Evolutionary conservation across 2,113 vertebrate species (phyloP), one percentile per base, ranked within the genome.

Genomic region (Kryptolebias marmoratus): DNA sequence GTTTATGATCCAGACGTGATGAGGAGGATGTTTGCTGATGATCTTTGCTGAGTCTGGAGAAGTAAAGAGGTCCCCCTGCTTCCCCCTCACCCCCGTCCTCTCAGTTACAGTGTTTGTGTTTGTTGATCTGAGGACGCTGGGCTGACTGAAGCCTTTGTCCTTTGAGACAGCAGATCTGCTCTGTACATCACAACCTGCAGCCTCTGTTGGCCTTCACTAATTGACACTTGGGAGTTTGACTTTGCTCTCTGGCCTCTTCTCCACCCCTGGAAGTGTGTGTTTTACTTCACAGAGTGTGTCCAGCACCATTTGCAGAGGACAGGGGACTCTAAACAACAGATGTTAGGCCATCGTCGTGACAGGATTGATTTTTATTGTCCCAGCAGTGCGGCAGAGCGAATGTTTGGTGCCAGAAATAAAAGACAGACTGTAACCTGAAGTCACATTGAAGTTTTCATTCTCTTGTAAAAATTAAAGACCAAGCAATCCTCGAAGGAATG

Each of bases 141-240:
- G 54, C 64, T 80, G 79, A 87, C 81, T 80, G 54, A 75, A 64
- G 62, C 22, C 75, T 84, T 88, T 90, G 90, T 88, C 77, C 57
- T 55, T 61, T 60, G 22, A 10, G n/a, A 79, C 5, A 67, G 67
- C 73, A 82, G 75, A 79, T 79, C 73, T 64, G 50, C 77, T 87
- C 71, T 11, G 84, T 56, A 77, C 84, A 48, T 83, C 59, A 0
- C 2, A 72, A 77, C 79, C 85, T 86, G 88, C 83, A 80, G 85
- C 81, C 90, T 84, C 77, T 91, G 91, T 92, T 91, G 80, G 83
- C 77, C 85, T 79, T 84, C 59, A 13, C 87, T 92, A 90, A 93
- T 91, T 91, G 88, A 80, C 83, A 87, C 61, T 68, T 82, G 70
- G 77, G 22, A 88, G 77, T 84, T 81, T 68, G 71, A 80, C 87